phyloP scores from a whole-genome alignment of 2,888 invertebrate genomes.

The Aspidiotus destructor region DNA sequence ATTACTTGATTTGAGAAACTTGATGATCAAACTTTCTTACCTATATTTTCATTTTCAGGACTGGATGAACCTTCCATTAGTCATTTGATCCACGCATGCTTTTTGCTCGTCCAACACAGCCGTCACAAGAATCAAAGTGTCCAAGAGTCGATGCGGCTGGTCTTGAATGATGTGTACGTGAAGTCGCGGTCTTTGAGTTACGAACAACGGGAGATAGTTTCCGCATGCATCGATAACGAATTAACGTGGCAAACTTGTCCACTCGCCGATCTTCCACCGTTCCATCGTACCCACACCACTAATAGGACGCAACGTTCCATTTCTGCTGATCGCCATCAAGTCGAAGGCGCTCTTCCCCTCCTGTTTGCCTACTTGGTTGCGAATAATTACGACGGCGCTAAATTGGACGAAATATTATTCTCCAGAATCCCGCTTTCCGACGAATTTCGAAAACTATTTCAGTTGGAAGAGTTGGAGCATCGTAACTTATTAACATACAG shows the following conservation, averaged over 20 bases:
- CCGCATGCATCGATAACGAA: neutral
- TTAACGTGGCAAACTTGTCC: neutral
- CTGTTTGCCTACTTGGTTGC: conserved; percentile 7
- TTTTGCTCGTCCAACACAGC: conserved; percentile 21
- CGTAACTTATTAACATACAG: conserved; percentile 16
- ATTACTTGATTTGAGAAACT: too few relatives aligned
- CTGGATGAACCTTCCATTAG: conserved; percentile 21
- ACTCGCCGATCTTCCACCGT: neutral
- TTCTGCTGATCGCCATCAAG: conserved; percentile 4
- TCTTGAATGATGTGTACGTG: conserved; percentile 58
- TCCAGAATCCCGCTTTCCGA: conserved; percentile 9
- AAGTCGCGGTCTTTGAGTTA: conserved; percentile 45
- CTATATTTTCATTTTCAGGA: neutral
- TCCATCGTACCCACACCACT: conserved; percentile 7
- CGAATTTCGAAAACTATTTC: conserved; percentile 7
- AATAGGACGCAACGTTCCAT: conserved; percentile 11
- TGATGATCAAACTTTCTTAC: too few relatives aligned
- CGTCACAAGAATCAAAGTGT: conserved; percentile 10
- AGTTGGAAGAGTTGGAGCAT: neutral
- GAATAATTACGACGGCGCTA: neutral
- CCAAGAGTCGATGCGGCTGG: conserved; percentile 47
- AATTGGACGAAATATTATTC: conserved; percentile 18
- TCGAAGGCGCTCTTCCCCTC: neutral
- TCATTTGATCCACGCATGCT: conserved; percentile 24
- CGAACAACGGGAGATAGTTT: conserved; percentile 24